Evolutionary conservation across 2,113 vertebrate genomes (phyloP).

Genomic region (Notarius lentiginosus): DNA sequence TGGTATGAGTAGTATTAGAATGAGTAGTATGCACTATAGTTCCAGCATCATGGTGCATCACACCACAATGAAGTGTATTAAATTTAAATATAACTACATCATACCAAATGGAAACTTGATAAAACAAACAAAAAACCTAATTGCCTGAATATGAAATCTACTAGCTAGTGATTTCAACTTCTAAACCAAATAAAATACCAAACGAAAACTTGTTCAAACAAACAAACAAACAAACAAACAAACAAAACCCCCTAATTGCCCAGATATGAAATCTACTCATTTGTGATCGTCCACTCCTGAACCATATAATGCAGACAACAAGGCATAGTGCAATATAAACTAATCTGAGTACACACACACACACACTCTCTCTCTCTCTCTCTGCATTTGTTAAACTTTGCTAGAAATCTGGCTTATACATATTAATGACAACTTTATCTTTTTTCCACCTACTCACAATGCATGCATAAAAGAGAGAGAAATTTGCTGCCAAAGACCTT

Average conservation of each 20-base stretch:
- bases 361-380: too few relatives aligned
- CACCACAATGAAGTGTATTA: not conserved
- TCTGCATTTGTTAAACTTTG: not conserved
- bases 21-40: not conserved
- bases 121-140: too few relatives aligned
- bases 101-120: not conserved
- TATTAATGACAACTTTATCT: conserved; percentile 37
- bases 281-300: not conserved
- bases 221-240: too few relatives aligned
- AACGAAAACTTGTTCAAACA: too few relatives aligned
- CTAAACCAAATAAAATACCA: too few relatives aligned
- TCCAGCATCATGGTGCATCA: not conserved
- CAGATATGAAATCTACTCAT: not conserved
- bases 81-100: not conserved
- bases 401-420: conserved; percentile 13
- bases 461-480: conserved; percentile 28
- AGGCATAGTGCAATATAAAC: conserved; percentile 5
- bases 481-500: conserved; percentile 31
- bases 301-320: not conserved
- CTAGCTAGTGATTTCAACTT: too few relatives aligned
- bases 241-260: not conserved
- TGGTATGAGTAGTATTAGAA: not conserved
- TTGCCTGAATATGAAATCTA: too few relatives aligned
- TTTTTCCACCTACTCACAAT: conserved; percentile 47
- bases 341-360: conserved; percentile 8